Conservation (phyloP, 2,888 invertebrate genomes). For the Rhagonycha lutea region DNA sequence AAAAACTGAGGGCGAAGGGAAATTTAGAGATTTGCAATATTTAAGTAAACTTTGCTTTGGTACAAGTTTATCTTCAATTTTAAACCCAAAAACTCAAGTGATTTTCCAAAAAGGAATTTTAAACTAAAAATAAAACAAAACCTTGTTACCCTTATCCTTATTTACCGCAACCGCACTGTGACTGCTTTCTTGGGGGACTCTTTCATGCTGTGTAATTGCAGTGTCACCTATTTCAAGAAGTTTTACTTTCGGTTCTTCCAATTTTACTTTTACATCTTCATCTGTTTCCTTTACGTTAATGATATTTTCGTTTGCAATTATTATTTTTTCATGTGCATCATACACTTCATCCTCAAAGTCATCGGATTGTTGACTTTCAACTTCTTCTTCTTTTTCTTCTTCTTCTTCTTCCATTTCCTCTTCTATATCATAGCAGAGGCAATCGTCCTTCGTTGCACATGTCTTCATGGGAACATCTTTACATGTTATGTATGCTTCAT, state of each 20-base stretch:
- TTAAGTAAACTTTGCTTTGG: no score
- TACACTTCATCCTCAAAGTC: neutral
- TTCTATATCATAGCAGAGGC: neutral
- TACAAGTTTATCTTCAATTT: no score
- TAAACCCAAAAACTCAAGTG: no score
- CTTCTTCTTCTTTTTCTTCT: neutral
- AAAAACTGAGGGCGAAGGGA: no score
- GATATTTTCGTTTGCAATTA: neutral
- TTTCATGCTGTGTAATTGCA: neutral
- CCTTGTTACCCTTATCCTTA: neutral
- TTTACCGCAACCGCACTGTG: neutral
- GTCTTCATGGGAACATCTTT: neutral
- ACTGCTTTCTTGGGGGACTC: neutral
- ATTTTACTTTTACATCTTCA: neutral
- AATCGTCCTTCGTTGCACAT: neutral
- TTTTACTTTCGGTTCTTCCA: neutral
- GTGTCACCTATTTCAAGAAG: neutral
- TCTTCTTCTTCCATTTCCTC: neutral
- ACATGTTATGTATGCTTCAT: neutral
- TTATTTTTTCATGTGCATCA: neutral
- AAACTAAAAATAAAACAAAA: neutral
- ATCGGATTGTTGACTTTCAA: neutral
- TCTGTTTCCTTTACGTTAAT: neutral
- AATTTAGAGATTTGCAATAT: no score
- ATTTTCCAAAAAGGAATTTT: no score